Conservation (phyloP, 2,888 invertebrate genomes). For the Brachylomia viminalis region DNA sequence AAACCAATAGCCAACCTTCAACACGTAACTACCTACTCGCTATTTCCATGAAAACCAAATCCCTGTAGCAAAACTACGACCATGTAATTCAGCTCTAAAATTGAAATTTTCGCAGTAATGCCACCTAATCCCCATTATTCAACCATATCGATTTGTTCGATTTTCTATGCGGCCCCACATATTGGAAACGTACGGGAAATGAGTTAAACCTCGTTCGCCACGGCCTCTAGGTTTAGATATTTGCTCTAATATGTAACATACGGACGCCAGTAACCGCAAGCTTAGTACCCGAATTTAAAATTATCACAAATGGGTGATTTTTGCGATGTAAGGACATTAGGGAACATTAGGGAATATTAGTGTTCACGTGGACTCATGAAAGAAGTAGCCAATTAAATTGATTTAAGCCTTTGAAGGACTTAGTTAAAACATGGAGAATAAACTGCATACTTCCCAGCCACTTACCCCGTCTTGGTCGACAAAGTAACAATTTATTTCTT, state of each 20-base stretch:
- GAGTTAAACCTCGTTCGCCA: conserved; percentile 88
- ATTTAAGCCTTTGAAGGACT: background rate
- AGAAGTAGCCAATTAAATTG: background rate
- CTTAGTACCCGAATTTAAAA: background rate
- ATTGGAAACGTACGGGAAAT: conserved; percentile 87
- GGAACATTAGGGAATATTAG: too few species aligned
- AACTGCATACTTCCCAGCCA: conserved; percentile 19
- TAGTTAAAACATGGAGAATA: background rate
- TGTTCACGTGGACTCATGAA: background rate
- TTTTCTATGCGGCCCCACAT: conserved; percentile 82
- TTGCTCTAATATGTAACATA: conserved; percentile 79
- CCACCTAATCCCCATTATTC: conserved; percentile 77
- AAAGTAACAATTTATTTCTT: conserved; percentile 38
- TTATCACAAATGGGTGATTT: background rate
- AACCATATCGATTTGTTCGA: conserved; percentile 77
- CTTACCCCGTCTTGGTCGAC: conserved; percentile 14
- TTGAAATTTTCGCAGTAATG: conserved; percentile 73
- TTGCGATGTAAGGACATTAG: background rate
- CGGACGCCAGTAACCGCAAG: conserved; percentile 36
- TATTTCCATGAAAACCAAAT: background rate
- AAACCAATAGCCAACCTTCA: background rate
- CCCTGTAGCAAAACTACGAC: conserved; percentile 8
- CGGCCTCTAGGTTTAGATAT: conserved; percentile 82
- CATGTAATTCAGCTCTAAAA: conserved; percentile 34
- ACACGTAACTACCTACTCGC: background rate